Percentiles rank a stretch among this genome's conserved stretches.
Evolutionary conservation across 1,140 invertebrate species (phyloP).

Genomic region (Trichoplusia ni): DNA sequence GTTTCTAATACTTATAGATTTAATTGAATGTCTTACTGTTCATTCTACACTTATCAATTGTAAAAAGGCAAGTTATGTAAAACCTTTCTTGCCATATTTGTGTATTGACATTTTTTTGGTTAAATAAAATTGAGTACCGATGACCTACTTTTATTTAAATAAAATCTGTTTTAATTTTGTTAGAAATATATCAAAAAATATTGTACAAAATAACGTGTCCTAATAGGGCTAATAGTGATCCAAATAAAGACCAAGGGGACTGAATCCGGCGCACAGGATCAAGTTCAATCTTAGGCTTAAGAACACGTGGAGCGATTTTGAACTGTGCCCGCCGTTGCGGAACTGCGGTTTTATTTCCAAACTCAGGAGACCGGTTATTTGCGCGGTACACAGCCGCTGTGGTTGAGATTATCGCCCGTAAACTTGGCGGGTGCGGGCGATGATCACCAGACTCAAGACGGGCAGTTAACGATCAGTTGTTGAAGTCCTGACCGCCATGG

Average conservation of each 20-base stretch:
- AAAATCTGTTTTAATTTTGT: too few species aligned
- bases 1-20: too few species aligned
- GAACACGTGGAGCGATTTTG: not conserved
- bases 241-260: too few species aligned
- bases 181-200: too few species aligned
- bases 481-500: too few species aligned
- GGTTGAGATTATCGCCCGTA: not conserved
- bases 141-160: too few species aligned
- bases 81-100: not conserved
- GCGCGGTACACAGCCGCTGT: not conserved
- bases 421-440: not conserved
- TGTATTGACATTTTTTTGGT: constrained; percentile 10
- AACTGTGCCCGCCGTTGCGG: not conserved
- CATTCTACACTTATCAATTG: too few species aligned
- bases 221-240: too few species aligned
- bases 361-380: not conserved
- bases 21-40: too few species aligned
- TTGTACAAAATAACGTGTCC: too few species aligned
- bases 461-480: too few species aligned
- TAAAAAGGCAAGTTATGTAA: constrained; percentile 16
- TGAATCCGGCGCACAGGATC: too few species aligned
- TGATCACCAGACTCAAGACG: not conserved
- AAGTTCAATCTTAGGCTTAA: not conserved
- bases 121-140: constrained; percentile 18
- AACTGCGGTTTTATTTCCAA: not conserved